Evolutionary conservation across 2,797 vertebrate genomes (phyloP).

Genomic region (Clarias laeviceps): DNA sequence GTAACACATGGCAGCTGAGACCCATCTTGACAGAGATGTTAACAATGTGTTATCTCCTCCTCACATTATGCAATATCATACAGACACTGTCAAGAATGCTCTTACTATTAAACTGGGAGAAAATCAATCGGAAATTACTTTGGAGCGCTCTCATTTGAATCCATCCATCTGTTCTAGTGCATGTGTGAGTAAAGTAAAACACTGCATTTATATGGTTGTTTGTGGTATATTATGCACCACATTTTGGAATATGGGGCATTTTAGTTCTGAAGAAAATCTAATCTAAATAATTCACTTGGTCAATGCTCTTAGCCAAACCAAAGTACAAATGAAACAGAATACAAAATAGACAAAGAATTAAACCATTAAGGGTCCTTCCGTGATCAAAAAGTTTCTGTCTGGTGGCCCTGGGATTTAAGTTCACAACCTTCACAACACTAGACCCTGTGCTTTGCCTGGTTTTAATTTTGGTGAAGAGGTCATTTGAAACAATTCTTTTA

Average conservation of each 20-base stretch:
- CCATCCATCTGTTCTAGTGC: background rate
- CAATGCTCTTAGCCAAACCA: background rate
- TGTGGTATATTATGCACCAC: background rate
- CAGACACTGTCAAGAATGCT: conserved; percentile 37
- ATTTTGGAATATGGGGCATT: background rate
- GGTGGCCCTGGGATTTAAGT: background rate
- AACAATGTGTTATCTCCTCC: conserved; percentile 37
- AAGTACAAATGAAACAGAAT: background rate
- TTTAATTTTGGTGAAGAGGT: background rate
- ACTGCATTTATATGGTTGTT: background rate
- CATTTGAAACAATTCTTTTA: background rate
- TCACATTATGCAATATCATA: conserved; percentile 47
- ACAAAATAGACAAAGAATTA: background rate
- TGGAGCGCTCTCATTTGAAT: conserved; percentile 9
- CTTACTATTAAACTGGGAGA: background rate
- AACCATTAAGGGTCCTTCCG: background rate
- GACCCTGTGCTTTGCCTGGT: background rate
- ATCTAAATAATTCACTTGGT: background rate
- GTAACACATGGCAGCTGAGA: conserved; percentile 54
- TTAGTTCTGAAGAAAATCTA: background rate
- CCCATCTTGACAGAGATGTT: conserved; percentile 48
- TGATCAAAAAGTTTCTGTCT: background rate
- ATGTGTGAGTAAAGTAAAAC: conserved; percentile 2
- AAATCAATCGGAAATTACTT: background rate
- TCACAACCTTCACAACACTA: background rate